Evolutionary conservation across 1,140 invertebrate genomes (phyloP).

Genomic region (Drosophila albomicans): DNA sequence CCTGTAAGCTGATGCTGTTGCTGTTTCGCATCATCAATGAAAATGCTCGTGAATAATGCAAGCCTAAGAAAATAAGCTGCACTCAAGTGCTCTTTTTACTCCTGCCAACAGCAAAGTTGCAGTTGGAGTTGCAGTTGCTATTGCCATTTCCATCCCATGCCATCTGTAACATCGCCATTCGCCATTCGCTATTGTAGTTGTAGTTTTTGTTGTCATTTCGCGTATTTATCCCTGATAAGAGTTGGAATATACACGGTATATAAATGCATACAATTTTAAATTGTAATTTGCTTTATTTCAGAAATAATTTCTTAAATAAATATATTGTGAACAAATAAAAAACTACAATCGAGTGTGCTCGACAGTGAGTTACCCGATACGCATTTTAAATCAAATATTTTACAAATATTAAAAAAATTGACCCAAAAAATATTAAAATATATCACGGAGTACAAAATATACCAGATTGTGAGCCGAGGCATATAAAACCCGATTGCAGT

Average conservation of each 20-base stretch:
- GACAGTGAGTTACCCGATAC: too few relatives aligned
- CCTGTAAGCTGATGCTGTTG: slow-evolving; percentile 49
- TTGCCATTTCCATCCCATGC: neutral
- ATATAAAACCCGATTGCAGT: too few relatives aligned
- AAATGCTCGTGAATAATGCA: slow-evolving; percentile 80
- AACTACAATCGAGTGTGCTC: too few relatives aligned
- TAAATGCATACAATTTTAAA: neutral
- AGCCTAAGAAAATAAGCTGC: slow-evolving; percentile 81
- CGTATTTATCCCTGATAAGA: neutral
- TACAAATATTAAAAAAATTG: too few relatives aligned
- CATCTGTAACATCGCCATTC: too few relatives aligned
- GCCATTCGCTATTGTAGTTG: neutral
- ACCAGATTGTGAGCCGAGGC: too few relatives aligned
- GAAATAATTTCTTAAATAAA: too few relatives aligned
- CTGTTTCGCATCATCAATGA: slow-evolving; percentile 74
- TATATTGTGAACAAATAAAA: neutral
- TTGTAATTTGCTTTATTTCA: neutral
- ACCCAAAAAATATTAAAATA: too few relatives aligned
- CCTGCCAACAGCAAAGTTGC: slow-evolving; percentile 21
- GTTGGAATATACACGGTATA: slow-evolving; percentile 6
- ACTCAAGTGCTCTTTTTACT: slow-evolving; percentile 66
- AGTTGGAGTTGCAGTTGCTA: slow-evolving; percentile 6
- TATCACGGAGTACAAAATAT: too few relatives aligned
- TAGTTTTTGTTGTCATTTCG: neutral
- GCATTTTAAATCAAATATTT: too few relatives aligned